Percentiles rank a stretch among this genome's conserved stretches.
Conservation (phyloP, 1,140 invertebrate species). For the Bombus difficillimus region DNA sequence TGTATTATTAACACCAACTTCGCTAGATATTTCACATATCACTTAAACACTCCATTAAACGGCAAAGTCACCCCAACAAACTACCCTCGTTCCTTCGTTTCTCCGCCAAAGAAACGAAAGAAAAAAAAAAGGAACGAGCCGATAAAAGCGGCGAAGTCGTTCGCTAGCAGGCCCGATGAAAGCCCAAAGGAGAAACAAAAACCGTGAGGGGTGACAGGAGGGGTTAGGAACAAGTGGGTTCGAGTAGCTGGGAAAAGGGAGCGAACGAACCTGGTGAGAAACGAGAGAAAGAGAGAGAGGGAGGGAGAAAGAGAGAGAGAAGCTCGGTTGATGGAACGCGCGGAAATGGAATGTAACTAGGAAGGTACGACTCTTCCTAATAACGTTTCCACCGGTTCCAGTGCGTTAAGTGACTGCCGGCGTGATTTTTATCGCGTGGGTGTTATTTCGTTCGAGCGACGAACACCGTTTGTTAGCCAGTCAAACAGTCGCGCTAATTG, state of each 20-base stretch:
- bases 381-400: slow-evolving; percentile 23
- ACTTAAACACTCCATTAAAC: background rate
- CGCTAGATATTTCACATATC: background rate
- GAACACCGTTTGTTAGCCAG: too few relatives aligned
- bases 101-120: background rate
- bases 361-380: slow-evolving; percentile 59
- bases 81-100: background rate
- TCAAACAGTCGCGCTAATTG: slow-evolving; percentile 47
- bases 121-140: background rate
- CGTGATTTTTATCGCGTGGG: slow-evolving; percentile 64
- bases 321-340: slow-evolving; percentile 56
- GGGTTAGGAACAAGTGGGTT: background rate
- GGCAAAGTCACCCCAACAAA: background rate
- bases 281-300: background rate
- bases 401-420: slow-evolving; percentile 52
- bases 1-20: background rate
- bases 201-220: background rate
- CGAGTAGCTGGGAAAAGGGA: slow-evolving; percentile 10
- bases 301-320: background rate
- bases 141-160: background rate
- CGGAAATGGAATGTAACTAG: slow-evolving; percentile 61
- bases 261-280: background rate
- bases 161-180: background rate
- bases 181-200: slow-evolving; percentile 13
- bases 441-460: slow-evolving; percentile 52